phyloP scores from a whole-genome alignment of 2,888 invertebrate genomes.

The Standfussiana lucernea region DNA sequence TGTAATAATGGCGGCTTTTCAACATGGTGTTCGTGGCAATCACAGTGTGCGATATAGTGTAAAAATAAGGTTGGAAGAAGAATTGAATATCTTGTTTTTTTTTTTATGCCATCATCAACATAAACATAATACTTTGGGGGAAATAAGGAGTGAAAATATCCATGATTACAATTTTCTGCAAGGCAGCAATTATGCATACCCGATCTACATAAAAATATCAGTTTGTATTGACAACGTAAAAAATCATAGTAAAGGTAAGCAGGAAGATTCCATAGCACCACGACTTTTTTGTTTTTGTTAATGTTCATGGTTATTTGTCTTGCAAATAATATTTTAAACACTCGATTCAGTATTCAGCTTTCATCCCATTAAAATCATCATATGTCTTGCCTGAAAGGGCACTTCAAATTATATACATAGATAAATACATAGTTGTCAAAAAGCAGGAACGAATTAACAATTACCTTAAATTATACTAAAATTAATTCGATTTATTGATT shows the following conservation, averaged over 20 bases:
- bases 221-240: background rate
- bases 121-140: background rate
- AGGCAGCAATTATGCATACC: background rate
- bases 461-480: constrained; percentile 58
- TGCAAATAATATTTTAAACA: background rate
- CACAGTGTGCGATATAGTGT: no score
- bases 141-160: background rate
- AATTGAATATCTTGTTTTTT: background rate
- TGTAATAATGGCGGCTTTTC: background rate
- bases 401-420: background rate
- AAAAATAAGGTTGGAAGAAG: no score
- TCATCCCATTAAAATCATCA: background rate
- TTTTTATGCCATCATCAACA: background rate
- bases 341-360: constrained; percentile 29
- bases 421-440: constrained; percentile 40
- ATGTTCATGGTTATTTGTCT: background rate
- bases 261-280: background rate
- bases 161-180: background rate
- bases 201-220: background rate
- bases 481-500: constrained; percentile 66
- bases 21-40: background rate
- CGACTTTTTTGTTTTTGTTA: background rate
- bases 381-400: background rate
- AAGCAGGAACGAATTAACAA: constrained; percentile 69
- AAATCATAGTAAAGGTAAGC: background rate